A percentile compares a stretch with the other conserved stretches of the same genome.
Evolutionary conservation across 2,797 vertebrate genomes (phyloP).

Genomic region (Furcifer pardalis): DNA sequence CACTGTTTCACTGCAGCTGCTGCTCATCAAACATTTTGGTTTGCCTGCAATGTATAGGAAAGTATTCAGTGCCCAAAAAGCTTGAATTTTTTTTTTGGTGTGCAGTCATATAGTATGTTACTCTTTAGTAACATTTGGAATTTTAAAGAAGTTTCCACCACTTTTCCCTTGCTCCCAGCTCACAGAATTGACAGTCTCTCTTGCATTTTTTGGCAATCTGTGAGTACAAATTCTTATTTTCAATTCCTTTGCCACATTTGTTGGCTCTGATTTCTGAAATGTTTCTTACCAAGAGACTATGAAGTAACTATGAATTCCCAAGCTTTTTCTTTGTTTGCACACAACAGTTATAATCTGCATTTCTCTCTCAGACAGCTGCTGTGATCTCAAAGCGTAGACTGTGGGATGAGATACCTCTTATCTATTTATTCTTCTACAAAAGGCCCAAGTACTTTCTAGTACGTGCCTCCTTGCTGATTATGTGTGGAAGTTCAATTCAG

Average conservation of each 20-base stretch:
- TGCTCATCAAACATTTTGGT: background rate
- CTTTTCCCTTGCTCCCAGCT: background rate
- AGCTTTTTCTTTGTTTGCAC: background rate
- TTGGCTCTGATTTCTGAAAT: background rate
- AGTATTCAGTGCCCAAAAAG: background rate
- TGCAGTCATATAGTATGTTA: background rate
- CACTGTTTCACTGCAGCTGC: background rate
- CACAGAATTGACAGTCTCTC: background rate
- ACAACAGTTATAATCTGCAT: background rate
- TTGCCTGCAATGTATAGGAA: background rate
- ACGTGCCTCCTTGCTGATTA: background rate
- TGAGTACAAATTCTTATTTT: background rate
- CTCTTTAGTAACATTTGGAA: background rate
- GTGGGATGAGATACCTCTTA: background rate
- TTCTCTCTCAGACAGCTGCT: background rate
- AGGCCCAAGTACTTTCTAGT: background rate
- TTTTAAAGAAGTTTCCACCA: fast-evolving
- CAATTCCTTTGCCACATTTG: background rate
- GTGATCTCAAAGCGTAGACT: background rate
- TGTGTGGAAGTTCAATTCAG: background rate
- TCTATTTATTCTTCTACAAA: background rate
- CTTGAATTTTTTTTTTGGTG: too few relatives aligned
- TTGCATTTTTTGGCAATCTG: background rate
- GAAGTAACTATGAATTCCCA: background rate
- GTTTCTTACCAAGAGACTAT: background rate